These are phyloP conservation scores for Temnothorax unifasciatus DNA, from an alignment of 2,888 invertebrate species.

Conservation along the genomic window DNA sequence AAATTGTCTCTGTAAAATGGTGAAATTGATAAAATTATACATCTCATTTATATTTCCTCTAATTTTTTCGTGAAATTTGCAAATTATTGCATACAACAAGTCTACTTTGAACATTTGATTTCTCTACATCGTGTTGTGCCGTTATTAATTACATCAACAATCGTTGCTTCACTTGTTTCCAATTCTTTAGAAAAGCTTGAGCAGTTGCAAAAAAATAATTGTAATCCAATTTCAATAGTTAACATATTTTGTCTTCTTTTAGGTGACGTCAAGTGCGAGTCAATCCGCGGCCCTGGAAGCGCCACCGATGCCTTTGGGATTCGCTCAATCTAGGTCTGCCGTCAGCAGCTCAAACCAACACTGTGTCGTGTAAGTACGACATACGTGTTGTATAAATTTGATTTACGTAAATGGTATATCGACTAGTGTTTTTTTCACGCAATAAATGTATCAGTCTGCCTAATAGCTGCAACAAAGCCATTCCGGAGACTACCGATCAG, in stretches of 20 bases:
- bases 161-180: background rate
- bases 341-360: conserved; percentile 37
- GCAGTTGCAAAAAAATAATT: background rate
- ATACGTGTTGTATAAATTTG: background rate
- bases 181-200: background rate
- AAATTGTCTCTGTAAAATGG: background rate
- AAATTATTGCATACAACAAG: background rate
- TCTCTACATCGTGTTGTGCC: background rate
- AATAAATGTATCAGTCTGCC: conserved; percentile 40
- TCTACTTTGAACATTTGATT: background rate
- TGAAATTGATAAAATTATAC: background rate
- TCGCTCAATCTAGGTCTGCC: conserved; percentile 31
- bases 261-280: conserved; percentile 64
- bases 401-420: background rate
- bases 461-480: conserved; percentile 48
- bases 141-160: background rate
- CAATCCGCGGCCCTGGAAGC: conserved; percentile 37
- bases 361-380: conserved; percentile 58
- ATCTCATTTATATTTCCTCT: background rate
- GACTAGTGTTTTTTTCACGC: background rate
- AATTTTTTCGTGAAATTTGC: background rate
- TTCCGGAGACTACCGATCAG: conserved; percentile 29
- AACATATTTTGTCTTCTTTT: background rate
- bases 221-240: background rate
- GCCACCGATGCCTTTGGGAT: conserved; percentile 1